These are phyloP conservation scores for Trogon surrucura DNA, from an alignment of 2,113 vertebrate species.

Conservation along the genomic window DNA sequence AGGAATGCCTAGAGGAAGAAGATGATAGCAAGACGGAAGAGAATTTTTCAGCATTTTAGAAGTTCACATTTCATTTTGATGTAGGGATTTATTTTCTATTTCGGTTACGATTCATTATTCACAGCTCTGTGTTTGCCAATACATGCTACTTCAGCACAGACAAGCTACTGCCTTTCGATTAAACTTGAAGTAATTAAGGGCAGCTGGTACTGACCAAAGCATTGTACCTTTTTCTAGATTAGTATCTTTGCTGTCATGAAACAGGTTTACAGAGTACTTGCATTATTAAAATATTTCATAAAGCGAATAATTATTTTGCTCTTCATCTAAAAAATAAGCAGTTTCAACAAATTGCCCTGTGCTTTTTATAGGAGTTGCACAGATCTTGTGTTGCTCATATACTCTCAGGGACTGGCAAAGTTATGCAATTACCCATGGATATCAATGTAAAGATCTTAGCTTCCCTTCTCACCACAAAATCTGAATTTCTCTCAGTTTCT, in stretches of 20 bases:
- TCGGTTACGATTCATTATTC: background rate
- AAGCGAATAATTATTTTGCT: background rate
- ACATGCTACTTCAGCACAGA: background rate
- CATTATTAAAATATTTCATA: background rate
- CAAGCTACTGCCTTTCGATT: background rate
- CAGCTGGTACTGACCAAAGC: background rate
- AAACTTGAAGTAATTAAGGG: background rate
- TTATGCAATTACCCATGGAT: background rate
- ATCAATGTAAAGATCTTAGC: background rate
- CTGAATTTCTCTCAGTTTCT: background rate
- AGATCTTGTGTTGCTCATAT: background rate
- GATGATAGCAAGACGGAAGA: background rate
- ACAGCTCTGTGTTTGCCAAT: background rate
- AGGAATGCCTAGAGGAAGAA: background rate
- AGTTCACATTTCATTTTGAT: background rate
- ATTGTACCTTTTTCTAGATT: background rate
- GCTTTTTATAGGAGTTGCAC: background rate
- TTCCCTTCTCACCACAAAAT: background rate
- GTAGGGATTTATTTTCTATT: background rate
- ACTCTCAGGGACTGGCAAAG: background rate
- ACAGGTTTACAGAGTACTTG: background rate
- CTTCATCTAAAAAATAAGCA: background rate
- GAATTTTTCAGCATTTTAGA: background rate
- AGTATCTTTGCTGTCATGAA: background rate
- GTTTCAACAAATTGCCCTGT: background rate